Base-by-base conservation (phyloP, 2,888 invertebrate species). In the Brachypterus glaber region DNA sequence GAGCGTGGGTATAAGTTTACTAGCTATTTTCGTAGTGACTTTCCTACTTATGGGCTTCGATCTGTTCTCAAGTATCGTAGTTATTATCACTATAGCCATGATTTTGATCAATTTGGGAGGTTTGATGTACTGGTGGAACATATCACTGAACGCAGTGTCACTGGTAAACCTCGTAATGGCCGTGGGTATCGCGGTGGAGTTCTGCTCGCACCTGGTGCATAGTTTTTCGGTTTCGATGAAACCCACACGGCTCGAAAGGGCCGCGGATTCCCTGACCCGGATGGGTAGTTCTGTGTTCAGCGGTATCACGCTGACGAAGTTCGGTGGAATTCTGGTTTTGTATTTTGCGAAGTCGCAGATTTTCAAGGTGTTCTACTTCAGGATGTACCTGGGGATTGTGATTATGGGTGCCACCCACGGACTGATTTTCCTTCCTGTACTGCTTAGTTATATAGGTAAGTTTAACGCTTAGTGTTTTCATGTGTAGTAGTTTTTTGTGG, bases 271-370 rank as follows among this genome's bases (percentile, higher is more conserved):
- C 2, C 71, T 97, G 17, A 76, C 84, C 9, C 79, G 82, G 58
- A 95, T 96, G 87, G 96, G 96, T 47, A 86, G 87, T 53, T 93
- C 93, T 5, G 89, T 98, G 49, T 84, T 98, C 48, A 92, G 92
- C 31, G 97, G 98, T 39, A 97, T 98, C 58, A 97, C 97, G 8
- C 72, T 97, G 44, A 98, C 97, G 41, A 98, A 98, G 70, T 90
- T 97, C 63, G 93, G 90, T 27, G 97, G 97, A 32, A 96, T 98
- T 61, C 76, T 96, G 46, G 93, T 98, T 37, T 74, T 98, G 46
- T 95, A 87, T 13, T 96, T 96, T 63, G 95, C 97, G 14, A 95
- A 95, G 66, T 93, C 93, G 41, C 95, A 96, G 72, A 91, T 98
- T 49, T 98, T 98, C 73, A 47, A 57, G 45, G 64, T 66, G 41